Percentiles rank a stretch among this genome's conserved stretches.
Evolutionary conservation across 2,113 vertebrate species (phyloP).

Genomic region (Pseudolaguvia tuberculata): DNA sequence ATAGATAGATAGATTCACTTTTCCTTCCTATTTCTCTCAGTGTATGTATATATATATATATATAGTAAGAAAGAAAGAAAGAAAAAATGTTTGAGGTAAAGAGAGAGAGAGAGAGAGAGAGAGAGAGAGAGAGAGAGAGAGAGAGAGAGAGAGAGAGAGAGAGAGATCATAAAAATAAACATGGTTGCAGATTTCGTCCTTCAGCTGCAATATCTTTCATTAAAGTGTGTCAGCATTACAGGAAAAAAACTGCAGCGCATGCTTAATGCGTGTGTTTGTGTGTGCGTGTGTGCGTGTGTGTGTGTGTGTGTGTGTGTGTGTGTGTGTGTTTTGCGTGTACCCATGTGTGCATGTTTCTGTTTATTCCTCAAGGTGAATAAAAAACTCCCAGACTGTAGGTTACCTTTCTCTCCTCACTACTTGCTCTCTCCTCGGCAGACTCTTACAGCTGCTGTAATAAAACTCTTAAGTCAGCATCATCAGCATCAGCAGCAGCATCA

Average conservation of each 20-base stretch:
- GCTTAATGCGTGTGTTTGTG: not conserved
- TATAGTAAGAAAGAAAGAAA: no score
- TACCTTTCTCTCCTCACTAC: not conserved
- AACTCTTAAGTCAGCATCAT: not conserved
- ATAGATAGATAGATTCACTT: no score
- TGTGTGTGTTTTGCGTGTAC: not conserved
- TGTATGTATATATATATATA: no score
- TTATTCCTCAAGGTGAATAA: constrained; percentile 20
- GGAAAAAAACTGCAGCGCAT: not conserved
- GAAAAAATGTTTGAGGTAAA: no score
- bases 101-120: no score
- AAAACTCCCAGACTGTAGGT: constrained; percentile 15
- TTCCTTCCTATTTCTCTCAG: no score
- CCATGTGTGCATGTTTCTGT: not conserved
- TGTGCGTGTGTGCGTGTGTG: not conserved
- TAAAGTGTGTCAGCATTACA: constrained; percentile 19
- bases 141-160: not conserved
- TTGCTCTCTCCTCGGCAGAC: constrained; percentile 16
- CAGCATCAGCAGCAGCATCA: no score
- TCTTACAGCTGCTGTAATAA: constrained; percentile 17
- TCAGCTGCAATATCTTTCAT: constrained; percentile 10
- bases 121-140: not conserved
- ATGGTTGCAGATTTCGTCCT: constrained; percentile 14
- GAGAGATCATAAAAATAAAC: constrained; percentile 2
- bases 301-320: constrained; percentile 8